Evolutionary conservation across 2,113 vertebrate species (phyloP).

Genomic region (Sorex fumeus): DNA sequence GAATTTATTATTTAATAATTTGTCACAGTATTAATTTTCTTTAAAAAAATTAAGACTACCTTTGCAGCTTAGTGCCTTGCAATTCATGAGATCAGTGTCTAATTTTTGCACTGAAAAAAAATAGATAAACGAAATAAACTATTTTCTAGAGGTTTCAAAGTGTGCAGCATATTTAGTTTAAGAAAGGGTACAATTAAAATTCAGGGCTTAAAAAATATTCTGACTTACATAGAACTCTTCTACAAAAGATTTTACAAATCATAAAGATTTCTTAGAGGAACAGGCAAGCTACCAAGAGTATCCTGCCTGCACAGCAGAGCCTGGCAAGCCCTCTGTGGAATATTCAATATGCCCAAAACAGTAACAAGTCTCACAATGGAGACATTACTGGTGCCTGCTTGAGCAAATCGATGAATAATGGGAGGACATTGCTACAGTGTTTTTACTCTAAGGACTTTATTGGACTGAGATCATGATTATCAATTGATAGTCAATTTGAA

Average conservation of each 20-base stretch:
- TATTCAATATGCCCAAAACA: too few species aligned
- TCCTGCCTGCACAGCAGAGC: too few species aligned
- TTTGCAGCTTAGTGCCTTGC: not conserved
- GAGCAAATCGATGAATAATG: too few species aligned
- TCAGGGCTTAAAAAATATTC: not conserved
- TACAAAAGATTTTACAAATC: not conserved
- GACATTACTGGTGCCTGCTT: too few species aligned
- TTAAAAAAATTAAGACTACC: not conserved
- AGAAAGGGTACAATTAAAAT: not conserved
- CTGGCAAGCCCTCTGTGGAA: too few species aligned
- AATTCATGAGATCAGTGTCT: not conserved
- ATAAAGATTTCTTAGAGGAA: not conserved
- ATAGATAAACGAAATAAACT: not conserved
- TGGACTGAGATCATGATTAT: not conserved
- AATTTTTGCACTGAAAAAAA: not conserved
- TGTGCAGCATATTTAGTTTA: slow-evolving; percentile 38
- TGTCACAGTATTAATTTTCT: not conserved
- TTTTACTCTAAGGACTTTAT: too few species aligned
- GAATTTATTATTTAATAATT: slow-evolving; percentile 23
- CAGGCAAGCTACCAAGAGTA: too few species aligned
- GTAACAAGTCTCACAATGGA: too few species aligned
- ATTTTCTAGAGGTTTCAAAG: slow-evolving; percentile 40
- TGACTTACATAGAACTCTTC: slow-evolving; percentile 12
- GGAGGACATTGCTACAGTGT: too few species aligned
- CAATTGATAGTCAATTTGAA: not conserved